These are phyloP conservation scores for Tokudaia tokunoshimensis DNA, from an alignment of 2,797 vertebrate species.

Conservation along the genomic window DNA sequence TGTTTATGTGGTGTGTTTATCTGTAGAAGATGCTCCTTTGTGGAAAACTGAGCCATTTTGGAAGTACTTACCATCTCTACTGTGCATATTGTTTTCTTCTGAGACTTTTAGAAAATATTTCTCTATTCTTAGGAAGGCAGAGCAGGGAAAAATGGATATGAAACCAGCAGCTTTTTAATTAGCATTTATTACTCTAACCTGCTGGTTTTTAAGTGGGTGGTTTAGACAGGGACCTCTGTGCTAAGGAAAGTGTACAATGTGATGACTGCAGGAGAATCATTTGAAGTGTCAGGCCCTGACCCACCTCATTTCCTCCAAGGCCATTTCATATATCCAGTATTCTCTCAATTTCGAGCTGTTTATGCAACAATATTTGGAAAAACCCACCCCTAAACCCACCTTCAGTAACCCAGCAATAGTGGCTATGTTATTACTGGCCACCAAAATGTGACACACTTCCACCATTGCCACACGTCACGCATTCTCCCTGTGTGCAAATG, in stretches of 20 bases:
- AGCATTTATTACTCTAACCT: constrained; percentile 58
- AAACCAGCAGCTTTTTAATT: constrained; percentile 61
- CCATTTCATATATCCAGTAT: constrained; percentile 18
- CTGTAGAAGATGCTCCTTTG: not conserved
- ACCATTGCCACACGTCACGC: not conserved
- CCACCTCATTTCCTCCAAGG: constrained; percentile 18
- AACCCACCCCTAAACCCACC: not conserved
- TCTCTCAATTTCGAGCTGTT: constrained; percentile 49
- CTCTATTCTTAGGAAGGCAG: constrained; percentile 37
- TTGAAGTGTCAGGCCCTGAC: constrained; percentile 45
- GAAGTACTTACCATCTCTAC: constrained; percentile 17
- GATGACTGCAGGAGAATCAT: constrained; percentile 13
- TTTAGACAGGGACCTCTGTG: not conserved
- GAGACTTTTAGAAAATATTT: constrained; percentile 21
- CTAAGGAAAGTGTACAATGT: constrained; percentile 13
- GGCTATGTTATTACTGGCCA: not conserved
- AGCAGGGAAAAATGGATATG: constrained; percentile 59
- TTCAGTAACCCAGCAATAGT: not conserved
- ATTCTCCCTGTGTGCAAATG: not conserved
- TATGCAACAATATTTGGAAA: not conserved
- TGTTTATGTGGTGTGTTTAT: not conserved
- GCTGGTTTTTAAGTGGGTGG: constrained; percentile 63
- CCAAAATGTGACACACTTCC: not conserved
- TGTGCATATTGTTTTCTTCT: not conserved
- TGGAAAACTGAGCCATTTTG: not conserved